Conservation (phyloP, 2,888 invertebrate genomes). For the Antheraea yamamai region DNA sequence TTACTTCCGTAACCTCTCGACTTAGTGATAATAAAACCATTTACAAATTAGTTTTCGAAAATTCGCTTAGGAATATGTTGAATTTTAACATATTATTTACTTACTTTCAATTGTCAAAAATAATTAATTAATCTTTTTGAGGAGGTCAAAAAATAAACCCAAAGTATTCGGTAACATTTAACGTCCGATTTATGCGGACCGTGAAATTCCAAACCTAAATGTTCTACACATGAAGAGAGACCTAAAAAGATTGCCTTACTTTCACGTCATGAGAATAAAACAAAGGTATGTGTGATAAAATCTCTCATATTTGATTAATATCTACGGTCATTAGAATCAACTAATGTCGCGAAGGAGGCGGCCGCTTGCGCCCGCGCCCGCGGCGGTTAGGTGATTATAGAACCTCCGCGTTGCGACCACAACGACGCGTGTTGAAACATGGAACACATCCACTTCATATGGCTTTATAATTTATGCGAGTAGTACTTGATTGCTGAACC, state of each 20-base stretch:
- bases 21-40: neutral
- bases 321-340: constrained; percentile 73
- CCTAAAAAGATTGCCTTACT: constrained; percentile 50
- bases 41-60: neutral
- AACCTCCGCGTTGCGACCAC: constrained; percentile 2
- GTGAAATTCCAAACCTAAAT: neutral
- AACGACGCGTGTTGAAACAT: neutral
- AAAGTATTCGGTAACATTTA: neutral
- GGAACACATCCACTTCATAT: neutral
- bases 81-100: neutral
- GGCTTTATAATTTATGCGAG: neutral
- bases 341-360: constrained; percentile 55
- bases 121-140: neutral
- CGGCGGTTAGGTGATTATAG: constrained; percentile 11
- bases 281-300: constrained; percentile 70
- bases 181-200: neutral
- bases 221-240: constrained; percentile 8
- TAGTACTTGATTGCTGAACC: neutral
- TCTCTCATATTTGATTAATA: constrained; percentile 77
- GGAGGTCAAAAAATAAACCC: neutral
- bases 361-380: constrained; percentile 5
- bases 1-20: too few species aligned
- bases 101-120: neutral
- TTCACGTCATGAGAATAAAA: constrained; percentile 60
- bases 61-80: neutral